A percentile compares a stretch with the other conserved stretches of the same genome.
Conservation (phyloP, 2,113 vertebrate species). For the Misgurnus mizolepis region DNA sequence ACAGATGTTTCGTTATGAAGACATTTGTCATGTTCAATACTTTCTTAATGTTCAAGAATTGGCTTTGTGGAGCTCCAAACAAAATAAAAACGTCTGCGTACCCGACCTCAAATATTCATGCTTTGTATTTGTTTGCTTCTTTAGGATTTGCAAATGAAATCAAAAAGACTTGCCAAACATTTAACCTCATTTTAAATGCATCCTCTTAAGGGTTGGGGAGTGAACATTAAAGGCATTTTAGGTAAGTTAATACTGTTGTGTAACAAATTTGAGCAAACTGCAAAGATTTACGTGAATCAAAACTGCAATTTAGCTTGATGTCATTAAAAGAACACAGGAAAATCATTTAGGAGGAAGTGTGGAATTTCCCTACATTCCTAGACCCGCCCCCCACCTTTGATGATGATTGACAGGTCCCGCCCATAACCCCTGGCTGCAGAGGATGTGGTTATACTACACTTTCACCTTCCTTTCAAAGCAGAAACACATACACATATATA, state of each 20-base stretch:
- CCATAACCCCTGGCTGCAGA: constrained; percentile 47
- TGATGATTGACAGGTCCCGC: constrained; percentile 52
- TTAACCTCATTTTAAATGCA: not conserved
- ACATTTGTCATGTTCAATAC: constrained; percentile 66
- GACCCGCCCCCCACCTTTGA: constrained; percentile 42
- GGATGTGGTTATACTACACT: not conserved
- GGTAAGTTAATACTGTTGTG: not conserved
- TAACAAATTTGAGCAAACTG: not conserved
- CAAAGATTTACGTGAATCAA: constrained; percentile 1
- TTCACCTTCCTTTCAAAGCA: not conserved
- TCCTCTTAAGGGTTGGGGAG: not conserved
- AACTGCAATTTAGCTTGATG: constrained; percentile 5
- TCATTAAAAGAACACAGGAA: constrained; percentile 22
- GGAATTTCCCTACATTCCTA: constrained; percentile 69
- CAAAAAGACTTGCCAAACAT: not conserved
- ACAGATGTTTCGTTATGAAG: constrained; percentile 68
- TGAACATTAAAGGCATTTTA: not conserved
- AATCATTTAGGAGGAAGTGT: constrained; percentile 47
- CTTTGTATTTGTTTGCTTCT: constrained; percentile 1
- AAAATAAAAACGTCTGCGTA: not conserved
- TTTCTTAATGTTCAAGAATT: constrained; percentile 50
- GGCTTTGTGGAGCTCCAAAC: not conserved
- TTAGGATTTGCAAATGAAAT: constrained; percentile 26
- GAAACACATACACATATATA: constrained; percentile 2
- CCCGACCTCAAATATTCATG: constrained; percentile 1